These are phyloP conservation scores for Parazoanthus atlanticus DNA, from an alignment of 92 coral and sea anemone genomes.

Conservation along the genomic window DNA sequence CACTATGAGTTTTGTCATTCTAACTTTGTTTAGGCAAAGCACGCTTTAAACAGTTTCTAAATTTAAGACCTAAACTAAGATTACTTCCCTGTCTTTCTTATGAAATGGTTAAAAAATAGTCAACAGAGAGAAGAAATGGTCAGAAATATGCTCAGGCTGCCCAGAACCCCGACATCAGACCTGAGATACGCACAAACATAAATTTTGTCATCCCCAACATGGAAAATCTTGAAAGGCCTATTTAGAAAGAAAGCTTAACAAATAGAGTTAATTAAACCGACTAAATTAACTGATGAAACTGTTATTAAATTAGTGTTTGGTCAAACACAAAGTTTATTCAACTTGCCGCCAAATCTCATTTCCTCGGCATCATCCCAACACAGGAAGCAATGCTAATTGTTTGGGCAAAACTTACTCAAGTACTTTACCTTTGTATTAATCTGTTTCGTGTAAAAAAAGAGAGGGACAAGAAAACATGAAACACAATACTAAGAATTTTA, in stretches of 20 bases:
- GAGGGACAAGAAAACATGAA: not conserved
- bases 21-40: too few relatives aligned
- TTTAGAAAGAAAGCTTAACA: not conserved
- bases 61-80: not conserved
- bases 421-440: not conserved
- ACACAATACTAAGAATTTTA: not conserved
- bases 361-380: not conserved
- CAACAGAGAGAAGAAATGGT: not conserved
- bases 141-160: not conserved
- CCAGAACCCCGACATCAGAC: not conserved
- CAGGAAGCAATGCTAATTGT: not conserved
- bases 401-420: not conserved
- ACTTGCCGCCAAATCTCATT: not conserved
- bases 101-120: not conserved
- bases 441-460: not conserved
- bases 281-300: not conserved
- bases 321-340: not conserved
- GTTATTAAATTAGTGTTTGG: not conserved
- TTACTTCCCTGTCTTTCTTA: not conserved
- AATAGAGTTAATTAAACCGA: not conserved
- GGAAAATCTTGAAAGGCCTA: not conserved
- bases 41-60: too few relatives aligned
- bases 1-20: too few relatives aligned
- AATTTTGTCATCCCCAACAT: not conserved
- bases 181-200: not conserved